phyloP scores from a whole-genome alignment of 1,140 invertebrate species.

The Heliconius congener region DNA sequence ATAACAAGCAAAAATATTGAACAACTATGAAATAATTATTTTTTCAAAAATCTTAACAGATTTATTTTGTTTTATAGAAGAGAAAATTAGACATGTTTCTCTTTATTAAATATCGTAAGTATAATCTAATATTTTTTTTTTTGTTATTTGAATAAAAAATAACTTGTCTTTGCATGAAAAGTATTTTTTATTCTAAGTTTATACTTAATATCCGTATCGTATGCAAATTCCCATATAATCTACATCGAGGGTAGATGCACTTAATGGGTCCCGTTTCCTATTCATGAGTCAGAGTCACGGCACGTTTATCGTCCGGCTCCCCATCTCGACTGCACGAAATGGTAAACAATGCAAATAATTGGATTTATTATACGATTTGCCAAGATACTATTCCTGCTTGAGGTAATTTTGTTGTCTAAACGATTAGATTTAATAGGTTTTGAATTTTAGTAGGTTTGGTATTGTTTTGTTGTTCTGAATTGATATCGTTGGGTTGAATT shows the following conservation, averaged over 20 bases:
- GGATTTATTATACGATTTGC: slow-evolving; percentile 5
- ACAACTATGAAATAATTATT: too few species aligned
- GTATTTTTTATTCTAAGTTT: neutral
- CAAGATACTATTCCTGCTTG: slow-evolving; percentile 10
- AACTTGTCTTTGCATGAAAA: neutral
- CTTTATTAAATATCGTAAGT: too few species aligned
- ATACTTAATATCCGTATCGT: neutral
- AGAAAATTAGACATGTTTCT: too few species aligned
- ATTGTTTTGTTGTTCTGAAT: neutral
- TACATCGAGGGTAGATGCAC: slow-evolving; percentile 31
- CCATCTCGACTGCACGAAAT: slow-evolving; percentile 27
- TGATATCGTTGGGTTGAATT: neutral
- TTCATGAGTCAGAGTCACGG: slow-evolving; percentile 43
- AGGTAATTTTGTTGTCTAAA: neutral
- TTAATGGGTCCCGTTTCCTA: slow-evolving; percentile 36
- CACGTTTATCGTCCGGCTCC: slow-evolving; percentile 26
- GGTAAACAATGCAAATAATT: slow-evolving; percentile 26
- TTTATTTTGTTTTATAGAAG: too few species aligned
- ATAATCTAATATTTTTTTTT: too few species aligned
- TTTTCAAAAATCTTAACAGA: too few species aligned
- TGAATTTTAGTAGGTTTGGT: neutral
- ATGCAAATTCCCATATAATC: slow-evolving; percentile 29
- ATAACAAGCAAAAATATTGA: too few species aligned
- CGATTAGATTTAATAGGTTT: neutral
- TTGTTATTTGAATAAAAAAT: neutral